Evolutionary conservation across 2,113 vertebrate species (phyloP).

Genomic region (Stictonetta naevosa): DNA sequence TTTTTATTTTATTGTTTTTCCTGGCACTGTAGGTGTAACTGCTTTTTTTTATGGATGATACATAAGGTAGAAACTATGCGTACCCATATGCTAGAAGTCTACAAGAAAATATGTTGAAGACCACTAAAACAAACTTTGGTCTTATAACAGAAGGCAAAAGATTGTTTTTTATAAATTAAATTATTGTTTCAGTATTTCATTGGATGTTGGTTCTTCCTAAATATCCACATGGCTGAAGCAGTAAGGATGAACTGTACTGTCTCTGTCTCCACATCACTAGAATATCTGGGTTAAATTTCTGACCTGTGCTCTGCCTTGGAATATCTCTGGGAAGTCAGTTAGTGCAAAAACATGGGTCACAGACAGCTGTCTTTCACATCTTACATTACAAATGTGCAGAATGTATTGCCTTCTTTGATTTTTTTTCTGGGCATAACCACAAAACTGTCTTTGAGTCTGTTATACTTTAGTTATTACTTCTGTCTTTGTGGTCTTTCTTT

Average conservation of each 20-base stretch:
- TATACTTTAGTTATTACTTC: not conserved
- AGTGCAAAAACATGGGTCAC: not conserved
- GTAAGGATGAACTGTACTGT: not conserved
- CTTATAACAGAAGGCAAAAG: not conserved
- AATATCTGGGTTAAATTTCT: not conserved
- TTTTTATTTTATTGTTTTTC: no score
- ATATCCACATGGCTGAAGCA: not conserved
- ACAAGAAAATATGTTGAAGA: not conserved
- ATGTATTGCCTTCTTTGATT: not conserved
- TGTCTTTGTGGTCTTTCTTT: not conserved
- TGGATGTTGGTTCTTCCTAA: not conserved
- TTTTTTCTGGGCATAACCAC: not conserved
- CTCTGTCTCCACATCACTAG: not conserved
- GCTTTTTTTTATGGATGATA: not conserved
- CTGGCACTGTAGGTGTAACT: not conserved
- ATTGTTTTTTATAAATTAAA: not conserved
- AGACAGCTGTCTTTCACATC: not conserved
- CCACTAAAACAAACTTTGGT: not conserved
- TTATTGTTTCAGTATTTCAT: not conserved
- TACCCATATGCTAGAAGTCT: not conserved
- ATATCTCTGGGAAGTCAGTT: not conserved
- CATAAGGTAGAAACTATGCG: not conserved
- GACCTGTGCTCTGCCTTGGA: not conserved
- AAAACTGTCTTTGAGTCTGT: not conserved
- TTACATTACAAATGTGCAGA: not conserved